Percentiles rank a stretch among this genome's conserved stretches.
phyloP scores from a whole-genome alignment of 2,113 vertebrate species.

The Salvator merianae region DNA sequence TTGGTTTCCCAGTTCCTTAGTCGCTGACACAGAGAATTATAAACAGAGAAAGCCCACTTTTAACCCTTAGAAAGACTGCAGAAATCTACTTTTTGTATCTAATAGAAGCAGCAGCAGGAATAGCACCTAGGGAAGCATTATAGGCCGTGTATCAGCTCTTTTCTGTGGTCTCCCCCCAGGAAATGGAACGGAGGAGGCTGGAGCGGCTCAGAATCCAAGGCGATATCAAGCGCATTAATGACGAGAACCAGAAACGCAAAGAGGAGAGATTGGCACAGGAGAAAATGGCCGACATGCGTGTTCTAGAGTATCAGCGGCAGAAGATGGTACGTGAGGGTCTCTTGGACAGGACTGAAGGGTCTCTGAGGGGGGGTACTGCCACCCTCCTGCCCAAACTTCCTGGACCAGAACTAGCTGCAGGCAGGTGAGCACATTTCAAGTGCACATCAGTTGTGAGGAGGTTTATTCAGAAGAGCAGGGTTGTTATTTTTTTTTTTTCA shows the following conservation, averaged over 20 bases:
- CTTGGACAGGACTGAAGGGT: not conserved
- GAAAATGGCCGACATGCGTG: conserved; percentile 73
- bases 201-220: conserved; percentile 77
- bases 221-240: conserved; percentile 81
- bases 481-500: too few relatives aligned
- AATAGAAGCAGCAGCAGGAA: too few relatives aligned
- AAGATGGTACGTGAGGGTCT: conserved; percentile 76
- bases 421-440: not conserved
- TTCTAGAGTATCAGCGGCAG: conserved; percentile 79
- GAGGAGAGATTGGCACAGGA: conserved; percentile 79
- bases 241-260: conserved; percentile 74
- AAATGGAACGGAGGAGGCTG: conserved; percentile 73
- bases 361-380: not conserved
- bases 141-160: too few relatives aligned
- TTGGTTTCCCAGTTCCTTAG: too few relatives aligned
- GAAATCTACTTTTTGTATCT: too few relatives aligned
- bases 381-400: not conserved
- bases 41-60: too few relatives aligned
- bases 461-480: not conserved
- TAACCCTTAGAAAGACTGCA: too few relatives aligned
- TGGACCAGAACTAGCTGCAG: not conserved
- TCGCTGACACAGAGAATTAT: too few relatives aligned
- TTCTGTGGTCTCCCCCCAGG: conserved; percentile 66
- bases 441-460: not conserved
- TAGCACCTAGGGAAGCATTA: too few relatives aligned